Evolutionary conservation across 2,113 vertebrate genomes (phyloP), one percentile per base, ranked within the genome.

Genomic region (Archilochus colubris): DNA sequence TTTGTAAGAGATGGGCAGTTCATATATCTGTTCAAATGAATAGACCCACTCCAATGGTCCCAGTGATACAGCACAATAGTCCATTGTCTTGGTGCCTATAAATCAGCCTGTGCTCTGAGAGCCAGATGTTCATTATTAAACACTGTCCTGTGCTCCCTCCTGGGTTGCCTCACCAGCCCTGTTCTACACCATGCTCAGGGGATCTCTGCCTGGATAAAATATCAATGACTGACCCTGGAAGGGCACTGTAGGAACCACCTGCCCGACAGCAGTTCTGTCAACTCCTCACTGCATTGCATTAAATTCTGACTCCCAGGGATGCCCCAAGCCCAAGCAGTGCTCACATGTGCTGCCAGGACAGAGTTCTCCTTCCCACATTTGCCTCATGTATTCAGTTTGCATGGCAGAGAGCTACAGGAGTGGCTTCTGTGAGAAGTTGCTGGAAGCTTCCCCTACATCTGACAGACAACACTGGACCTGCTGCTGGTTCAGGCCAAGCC

Each of bases 81-180:
- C 84, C 24, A 94, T 93, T 95, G 91, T 89, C 85, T 78, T 1
- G 0, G 33, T 16, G 63, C 51, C 91, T 6, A 91, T 94, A 92
- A 95, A 95, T 92, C 91, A 96, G 78, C 20, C 67, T 30, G 66
- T 50, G 63, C 48, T 69, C 66, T 54, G 70, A 77, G 78, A 94
- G 67, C 70, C 96, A 96, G 72, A 92, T 94, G 91, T 89, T 91
- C 87, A 27, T 74, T 63, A 89, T 88, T 94, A 89, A 87, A 72
- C 68, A 81, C 53, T 90, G 38, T 24, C 51, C 86, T 91, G 43
- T 55, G 85, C 82, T 89, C 81, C 70, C 51, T 88, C 85, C 82
- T 64, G 66, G 0, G 1, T 88, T 85, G 82, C 82, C 50, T 57
- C 0, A 0, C 40, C 62, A 89, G 81, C 44, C 58, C 28, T 7